Percentiles rank a stretch among this genome's conserved stretches.
Conservation (phyloP, 2,113 vertebrate genomes). For the Hoplias malabaricus region DNA sequence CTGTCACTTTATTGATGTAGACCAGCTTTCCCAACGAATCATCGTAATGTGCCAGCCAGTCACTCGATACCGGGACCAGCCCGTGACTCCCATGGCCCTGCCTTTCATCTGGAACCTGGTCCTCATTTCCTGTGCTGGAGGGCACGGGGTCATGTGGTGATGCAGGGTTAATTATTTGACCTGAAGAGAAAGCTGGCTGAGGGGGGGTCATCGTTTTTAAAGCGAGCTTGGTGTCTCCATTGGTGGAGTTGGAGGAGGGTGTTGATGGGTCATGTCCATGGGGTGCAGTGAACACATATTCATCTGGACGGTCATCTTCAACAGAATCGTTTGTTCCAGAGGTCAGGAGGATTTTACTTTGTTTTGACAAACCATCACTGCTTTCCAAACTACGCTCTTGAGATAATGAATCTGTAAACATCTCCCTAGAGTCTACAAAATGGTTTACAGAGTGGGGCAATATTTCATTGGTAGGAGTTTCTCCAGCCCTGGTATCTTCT, state of each 20-base stretch:
- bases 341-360: neutral
- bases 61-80: slow-evolving; percentile 25
- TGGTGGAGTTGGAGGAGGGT: neutral
- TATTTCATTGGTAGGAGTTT: neutral
- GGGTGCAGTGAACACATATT: slow-evolving; percentile 1
- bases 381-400: neutral
- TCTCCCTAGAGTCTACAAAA: neutral
- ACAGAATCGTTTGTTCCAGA: neutral
- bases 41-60: slow-evolving; percentile 77
- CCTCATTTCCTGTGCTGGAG: slow-evolving; percentile 24
- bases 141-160: slow-evolving; percentile 24
- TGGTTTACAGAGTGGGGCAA: neutral
- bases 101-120: slow-evolving; percentile 23
- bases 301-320: slow-evolving; percentile 2
- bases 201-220: slow-evolving; percentile 29
- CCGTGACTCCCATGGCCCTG: neutral
- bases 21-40: slow-evolving; percentile 75
- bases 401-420: neutral
- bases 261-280: slow-evolving; percentile 7
- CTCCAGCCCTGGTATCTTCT: neutral
- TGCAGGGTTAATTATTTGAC: slow-evolving; percentile 30
- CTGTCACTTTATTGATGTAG: slow-evolving; percentile 87
- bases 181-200: neutral
- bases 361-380: neutral
- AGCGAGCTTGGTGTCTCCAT: slow-evolving; percentile 10